Percentiles rank a stretch among this genome's conserved stretches.
Conservation (phyloP, 2,113 vertebrate species). For the cattle (Bos taurus) region ARS-UCD2.0 NC_037328.1:31459001-31459500, state of each 20-base stretch:
- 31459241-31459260: not conserved
- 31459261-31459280: not conserved
- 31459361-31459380: not conserved
- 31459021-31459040: not conserved
- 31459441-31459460: not conserved
- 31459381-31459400: not conserved
- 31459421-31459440: not conserved
- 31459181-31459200: not conserved
- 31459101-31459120: not conserved
- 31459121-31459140: not conserved
- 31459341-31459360: not conserved
- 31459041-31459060: not conserved
- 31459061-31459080: not conserved
- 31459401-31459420: not conserved
- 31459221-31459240: not conserved
- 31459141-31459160: not conserved
- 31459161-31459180: not conserved
- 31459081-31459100: not conserved
- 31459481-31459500: not conserved
- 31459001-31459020: not conserved
- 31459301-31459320: not conserved
- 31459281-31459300: not conserved
- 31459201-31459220: not conserved
- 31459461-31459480: not conserved
- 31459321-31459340: not conserved